These are phyloP conservation scores for Scaptomyza graminum DNA, from an alignment of 1,140 invertebrate genomes.

Conservation along the genomic window DNA sequence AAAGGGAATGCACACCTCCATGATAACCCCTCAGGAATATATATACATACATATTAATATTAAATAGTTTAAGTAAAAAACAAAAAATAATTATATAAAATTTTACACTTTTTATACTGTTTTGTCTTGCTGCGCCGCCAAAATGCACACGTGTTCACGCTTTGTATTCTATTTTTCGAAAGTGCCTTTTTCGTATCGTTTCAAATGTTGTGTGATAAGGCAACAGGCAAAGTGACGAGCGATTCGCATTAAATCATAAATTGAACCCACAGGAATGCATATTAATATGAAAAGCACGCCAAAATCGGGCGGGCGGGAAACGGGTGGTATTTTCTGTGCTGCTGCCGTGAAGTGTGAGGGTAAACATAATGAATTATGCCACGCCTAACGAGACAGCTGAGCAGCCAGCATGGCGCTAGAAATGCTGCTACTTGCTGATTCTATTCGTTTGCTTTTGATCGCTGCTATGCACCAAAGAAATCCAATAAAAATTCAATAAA, in stretches of 20 bases:
- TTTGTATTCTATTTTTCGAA: no score
- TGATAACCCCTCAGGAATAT: no score
- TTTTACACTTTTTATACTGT: no score
- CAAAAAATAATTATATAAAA: no score
- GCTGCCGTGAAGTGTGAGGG: conserved; percentile 37
- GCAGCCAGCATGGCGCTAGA: conserved; percentile 62
- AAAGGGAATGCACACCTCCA: no score
- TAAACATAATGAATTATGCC: conserved; percentile 81
- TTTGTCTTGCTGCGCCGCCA: no score
- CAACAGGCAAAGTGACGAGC: conserved; percentile 28
- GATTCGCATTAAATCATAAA: conserved; percentile 66
- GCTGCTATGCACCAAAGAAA: conserved; percentile 59
- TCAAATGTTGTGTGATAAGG: no score
- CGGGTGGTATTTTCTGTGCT: neutral
- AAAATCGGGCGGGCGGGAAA: conserved; percentile 2
- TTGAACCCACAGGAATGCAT: conserved; percentile 71
- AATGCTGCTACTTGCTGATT: conserved; percentile 6
- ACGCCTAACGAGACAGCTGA: conserved; percentile 73
- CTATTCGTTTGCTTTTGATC: conserved; percentile 12
- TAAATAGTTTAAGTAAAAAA: no score
- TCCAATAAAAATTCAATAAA: conserved; percentile 83
- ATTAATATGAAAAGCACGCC: conserved; percentile 80
- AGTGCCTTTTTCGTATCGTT: no score
- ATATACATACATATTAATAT: no score
- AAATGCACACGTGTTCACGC: no score